Evolutionary conservation across 2,888 invertebrate genomes (phyloP).

Genomic region (Drosophila acutilabella): DNA sequence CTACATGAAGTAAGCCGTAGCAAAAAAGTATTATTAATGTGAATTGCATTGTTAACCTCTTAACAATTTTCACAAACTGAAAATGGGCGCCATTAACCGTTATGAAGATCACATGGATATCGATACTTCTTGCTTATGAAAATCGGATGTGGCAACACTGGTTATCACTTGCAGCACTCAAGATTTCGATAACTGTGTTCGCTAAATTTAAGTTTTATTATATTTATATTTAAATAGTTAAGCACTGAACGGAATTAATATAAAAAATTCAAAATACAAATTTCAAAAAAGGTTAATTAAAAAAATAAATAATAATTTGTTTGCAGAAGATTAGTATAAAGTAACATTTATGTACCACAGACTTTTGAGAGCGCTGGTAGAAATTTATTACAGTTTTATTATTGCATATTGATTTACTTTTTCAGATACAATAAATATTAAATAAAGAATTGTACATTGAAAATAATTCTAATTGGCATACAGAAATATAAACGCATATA

Average conservation of each 20-base stretch:
- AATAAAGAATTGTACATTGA: no score
- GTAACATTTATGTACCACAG: no score
- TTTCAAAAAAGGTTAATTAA: no score
- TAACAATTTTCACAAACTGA: not conserved
- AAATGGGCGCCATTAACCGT: constrained; percentile 51
- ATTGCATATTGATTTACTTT: no score
- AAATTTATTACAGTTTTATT: no score
- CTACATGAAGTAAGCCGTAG: not conserved
- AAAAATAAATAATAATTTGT: no score
- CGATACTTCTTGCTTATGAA: not conserved
- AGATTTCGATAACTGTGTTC: not conserved
- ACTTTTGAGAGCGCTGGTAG: no score
- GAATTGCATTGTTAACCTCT: constrained; percentile 34
- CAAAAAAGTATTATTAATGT: not conserved
- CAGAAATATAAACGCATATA: not conserved
- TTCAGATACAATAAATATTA: no score
- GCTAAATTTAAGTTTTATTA: not conserved
- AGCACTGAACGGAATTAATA: no score
- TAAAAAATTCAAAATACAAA: not conserved
- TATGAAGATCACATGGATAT: constrained; percentile 19
- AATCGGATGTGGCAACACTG: constrained; percentile 21
- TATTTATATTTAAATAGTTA: no score
- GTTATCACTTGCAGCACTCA: not conserved
- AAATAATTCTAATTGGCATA: no score
- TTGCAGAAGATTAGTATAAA: no score